These are phyloP conservation scores for Rutpela maculata DNA, from an alignment of 2,888 invertebrate genomes.

Conservation along the genomic window DNA sequence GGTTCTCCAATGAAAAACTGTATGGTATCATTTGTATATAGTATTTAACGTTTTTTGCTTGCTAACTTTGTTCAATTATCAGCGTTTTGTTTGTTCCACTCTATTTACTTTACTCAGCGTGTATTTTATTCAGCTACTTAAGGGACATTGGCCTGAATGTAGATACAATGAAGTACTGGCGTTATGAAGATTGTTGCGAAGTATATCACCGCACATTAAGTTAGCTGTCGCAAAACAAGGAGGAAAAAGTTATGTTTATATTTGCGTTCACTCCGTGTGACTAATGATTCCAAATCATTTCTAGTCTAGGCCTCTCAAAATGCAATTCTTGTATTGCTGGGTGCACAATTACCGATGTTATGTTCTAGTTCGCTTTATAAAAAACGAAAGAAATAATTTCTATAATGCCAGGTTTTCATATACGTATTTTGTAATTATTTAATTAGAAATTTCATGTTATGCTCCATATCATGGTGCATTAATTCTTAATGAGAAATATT, in stretches of 20 bases:
- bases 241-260: slow-evolving; percentile 44
- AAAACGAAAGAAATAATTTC: slow-evolving; percentile 34
- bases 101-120: no score
- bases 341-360: slow-evolving; percentile 42
- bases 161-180: neutral
- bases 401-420: slow-evolving; percentile 25
- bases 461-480: slow-evolving; percentile 52
- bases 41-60: no score
- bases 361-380: slow-evolving; percentile 46
- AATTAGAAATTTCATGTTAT: slow-evolving; percentile 54
- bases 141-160: neutral
- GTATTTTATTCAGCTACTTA: no score
- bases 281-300: slow-evolving; percentile 46
- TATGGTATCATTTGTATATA: no score
- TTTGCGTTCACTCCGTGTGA: slow-evolving; percentile 45
- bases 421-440: slow-evolving; percentile 47
- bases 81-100: no score
- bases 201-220: neutral
- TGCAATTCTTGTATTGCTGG: slow-evolving; percentile 28
- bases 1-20: no score
- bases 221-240: neutral
- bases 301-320: slow-evolving; percentile 15
- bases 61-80: no score
- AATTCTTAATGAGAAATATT: slow-evolving; percentile 42
- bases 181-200: neutral